Evolutionary conservation across 2,113 vertebrate species (phyloP), one percentile per base, ranked within the genome.

Genomic region (Melanerpes aurifrons): DNA sequence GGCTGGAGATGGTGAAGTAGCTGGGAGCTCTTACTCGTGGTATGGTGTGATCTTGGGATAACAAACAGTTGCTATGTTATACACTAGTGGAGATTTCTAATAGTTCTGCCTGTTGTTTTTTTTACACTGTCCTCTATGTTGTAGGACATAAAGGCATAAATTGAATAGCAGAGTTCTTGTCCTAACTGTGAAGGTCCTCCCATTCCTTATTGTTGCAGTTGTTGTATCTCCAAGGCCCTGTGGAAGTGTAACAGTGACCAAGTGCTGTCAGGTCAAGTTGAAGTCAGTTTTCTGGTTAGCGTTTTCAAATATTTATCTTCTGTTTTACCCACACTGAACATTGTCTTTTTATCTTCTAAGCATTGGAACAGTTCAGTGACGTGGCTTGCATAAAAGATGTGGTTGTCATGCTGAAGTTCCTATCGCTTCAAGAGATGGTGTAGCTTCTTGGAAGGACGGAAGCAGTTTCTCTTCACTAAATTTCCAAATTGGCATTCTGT

Each of bases 21-120:
- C 50, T 79, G 50, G 17, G 18, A 77, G 35, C 61, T 86, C 47
- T 63, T 80, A 8, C 10, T 8, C 8, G 54, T 10, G 18, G 11
- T 45, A 3, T 2, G 6, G 21, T 32, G 2, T 0, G 0, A n/a
- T 82, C 20, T 67, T 4, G 4, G 19, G 9, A 28, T 74, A 74
- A 37, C 18, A 72, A 37, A 21, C 2, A 18, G 14, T 73, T 70
- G n/a, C 54, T 61, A 4, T 50, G 54, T 10, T 2, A 56, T 62
- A 25, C 71, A 50, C 7, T 50, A 26, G n/a, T 67, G 35, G 45
- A 72, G 43, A 4, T 10, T 71, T 45, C 9, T 26, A 5, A n/a
- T 45, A 31, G 25, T 87, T 76, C 6, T 75, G 11, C n/a, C n/a
- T n/a, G n/a, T n/a, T n/a, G n/a, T 88, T 84, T 66, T 70, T 53